Conservation (phyloP, 1,140 invertebrate species). For the Rhopalosiphum padi region DNA sequence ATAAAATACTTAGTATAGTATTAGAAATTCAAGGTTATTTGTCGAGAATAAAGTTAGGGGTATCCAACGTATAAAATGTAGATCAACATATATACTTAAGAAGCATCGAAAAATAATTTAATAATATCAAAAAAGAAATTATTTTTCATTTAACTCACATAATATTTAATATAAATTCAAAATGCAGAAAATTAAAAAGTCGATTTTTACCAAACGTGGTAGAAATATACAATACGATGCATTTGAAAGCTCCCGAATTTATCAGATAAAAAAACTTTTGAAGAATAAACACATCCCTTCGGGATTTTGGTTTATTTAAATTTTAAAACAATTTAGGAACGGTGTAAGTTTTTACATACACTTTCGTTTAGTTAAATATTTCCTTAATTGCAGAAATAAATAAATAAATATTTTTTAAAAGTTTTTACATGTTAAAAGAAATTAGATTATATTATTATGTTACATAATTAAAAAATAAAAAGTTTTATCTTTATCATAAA, state of each 20-base stretch:
- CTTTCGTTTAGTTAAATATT: conserved; percentile 7
- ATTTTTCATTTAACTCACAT: not conserved
- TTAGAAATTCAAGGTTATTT: not conserved
- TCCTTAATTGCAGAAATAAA: not conserved
- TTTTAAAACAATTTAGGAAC: not conserved
- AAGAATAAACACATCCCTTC: not conserved
- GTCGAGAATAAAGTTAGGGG: not conserved
- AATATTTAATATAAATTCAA: conserved; percentile 34
- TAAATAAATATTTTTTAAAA: not conserved
- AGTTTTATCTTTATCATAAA: not conserved
- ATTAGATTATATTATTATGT: not conserved
- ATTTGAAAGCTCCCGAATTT: not conserved
- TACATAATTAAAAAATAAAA: not conserved
- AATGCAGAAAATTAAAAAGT: not conserved
- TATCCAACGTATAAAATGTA: not conserved
- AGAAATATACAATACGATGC: not conserved
- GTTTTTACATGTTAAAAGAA: not conserved
- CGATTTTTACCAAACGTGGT: not conserved
- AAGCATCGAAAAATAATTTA: not conserved
- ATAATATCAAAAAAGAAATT: not conserved
- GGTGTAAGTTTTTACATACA: not conserved
- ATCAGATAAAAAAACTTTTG: not conserved
- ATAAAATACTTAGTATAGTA: not conserved
- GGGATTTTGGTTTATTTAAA: not conserved
- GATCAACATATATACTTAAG: not conserved